Evolutionary conservation across 2,888 invertebrate species (phyloP).

Genomic region (Spodoptera picta): DNA sequence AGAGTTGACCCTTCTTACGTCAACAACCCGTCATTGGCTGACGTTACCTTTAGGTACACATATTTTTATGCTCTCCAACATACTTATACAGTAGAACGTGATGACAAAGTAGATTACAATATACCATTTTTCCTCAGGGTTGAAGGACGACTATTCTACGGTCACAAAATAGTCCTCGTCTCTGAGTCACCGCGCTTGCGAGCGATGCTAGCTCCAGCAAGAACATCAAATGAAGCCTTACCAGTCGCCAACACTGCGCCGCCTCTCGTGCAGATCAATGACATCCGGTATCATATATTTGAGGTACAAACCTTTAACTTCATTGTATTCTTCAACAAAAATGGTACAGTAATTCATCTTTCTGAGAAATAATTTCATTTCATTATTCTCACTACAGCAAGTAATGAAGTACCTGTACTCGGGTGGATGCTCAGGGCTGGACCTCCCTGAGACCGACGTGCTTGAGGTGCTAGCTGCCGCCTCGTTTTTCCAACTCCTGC

Average conservation of each 20-base stretch:
- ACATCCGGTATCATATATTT: constrained; percentile 97
- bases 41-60: constrained; percentile 94
- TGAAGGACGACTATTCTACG: constrained; percentile 96
- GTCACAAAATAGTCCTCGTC: constrained; percentile 97
- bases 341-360: too few relatives aligned
- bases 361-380: neutral
- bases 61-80: too few relatives aligned
- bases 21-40: constrained; percentile 97
- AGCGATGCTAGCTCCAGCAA: constrained; percentile 91
- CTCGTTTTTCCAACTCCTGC: constrained; percentile 96
- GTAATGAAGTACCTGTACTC: constrained; percentile 98
- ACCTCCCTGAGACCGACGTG: constrained; percentile 94
- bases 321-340: neutral
- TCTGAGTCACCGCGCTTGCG: constrained; percentile 96
- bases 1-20: constrained; percentile 97
- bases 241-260: constrained; percentile 77
- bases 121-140: constrained; percentile 86
- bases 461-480: constrained; percentile 97
- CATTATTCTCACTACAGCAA: constrained; percentile 87
- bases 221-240: constrained; percentile 65
- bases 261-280: constrained; percentile 96
- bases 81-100: too few relatives aligned
- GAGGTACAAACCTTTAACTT: constrained; percentile 88
- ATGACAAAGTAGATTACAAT: neutral
- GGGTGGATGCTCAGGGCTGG: constrained; percentile 94